Conservation (phyloP, 2,113 vertebrate species). For the Phycodurus eques region DNA sequence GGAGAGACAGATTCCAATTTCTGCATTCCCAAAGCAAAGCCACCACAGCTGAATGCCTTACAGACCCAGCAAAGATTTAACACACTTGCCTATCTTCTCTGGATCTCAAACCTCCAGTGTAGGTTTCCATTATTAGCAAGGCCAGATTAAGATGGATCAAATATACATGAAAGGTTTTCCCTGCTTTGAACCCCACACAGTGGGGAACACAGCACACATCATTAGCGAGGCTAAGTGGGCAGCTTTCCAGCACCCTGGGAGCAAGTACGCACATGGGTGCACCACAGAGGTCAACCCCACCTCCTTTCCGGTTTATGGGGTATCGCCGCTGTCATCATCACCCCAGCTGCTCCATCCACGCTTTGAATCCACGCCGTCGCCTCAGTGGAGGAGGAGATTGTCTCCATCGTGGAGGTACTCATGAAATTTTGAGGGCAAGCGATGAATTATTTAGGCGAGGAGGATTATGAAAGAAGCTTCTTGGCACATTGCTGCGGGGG, state of each 20-base stretch:
- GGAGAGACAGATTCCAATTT: background rate
- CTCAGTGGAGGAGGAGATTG: slow-evolving; percentile 44
- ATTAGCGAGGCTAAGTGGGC: slow-evolving; percentile 1
- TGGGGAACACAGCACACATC: background rate
- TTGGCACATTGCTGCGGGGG: slow-evolving; percentile 52
- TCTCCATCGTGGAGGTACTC: slow-evolving; percentile 60
- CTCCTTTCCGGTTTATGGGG: background rate
- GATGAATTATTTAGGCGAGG: slow-evolving; percentile 72
- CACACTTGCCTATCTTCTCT: background rate
- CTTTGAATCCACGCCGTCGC: slow-evolving; percentile 21
- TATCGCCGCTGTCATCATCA: slow-evolving; percentile 2
- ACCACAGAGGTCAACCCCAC: background rate
- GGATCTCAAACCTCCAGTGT: background rate
- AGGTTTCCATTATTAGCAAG: slow-evolving; percentile 4
- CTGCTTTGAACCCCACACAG: slow-evolving; percentile 1
- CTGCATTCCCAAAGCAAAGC: background rate
- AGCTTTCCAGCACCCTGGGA: background rate
- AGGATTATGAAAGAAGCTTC: slow-evolving; percentile 68
- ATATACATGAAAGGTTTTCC: slow-evolving; percentile 2
- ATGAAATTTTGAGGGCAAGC: slow-evolving; percentile 66
- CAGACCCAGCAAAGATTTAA: background rate
- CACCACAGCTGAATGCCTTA: background rate
- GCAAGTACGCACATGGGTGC: background rate
- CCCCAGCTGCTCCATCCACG: background rate
- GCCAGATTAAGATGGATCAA: slow-evolving; percentile 3